These are phyloP conservation scores for Dendroctonus valens DNA, from an alignment of 1,140 invertebrate species.

Conservation along the genomic window DNA sequence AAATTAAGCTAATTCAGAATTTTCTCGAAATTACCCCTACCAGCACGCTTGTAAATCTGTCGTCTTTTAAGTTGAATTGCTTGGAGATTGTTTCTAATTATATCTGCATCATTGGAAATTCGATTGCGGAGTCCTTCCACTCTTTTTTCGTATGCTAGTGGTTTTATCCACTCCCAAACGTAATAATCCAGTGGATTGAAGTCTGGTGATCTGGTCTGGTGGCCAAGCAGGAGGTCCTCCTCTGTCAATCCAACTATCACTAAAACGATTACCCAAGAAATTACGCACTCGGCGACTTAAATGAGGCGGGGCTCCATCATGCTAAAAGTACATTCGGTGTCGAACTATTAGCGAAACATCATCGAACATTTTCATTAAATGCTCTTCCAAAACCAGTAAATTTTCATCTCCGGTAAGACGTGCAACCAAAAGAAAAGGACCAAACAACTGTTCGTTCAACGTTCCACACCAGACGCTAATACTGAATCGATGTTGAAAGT, in stretches of 20 bases:
- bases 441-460: slow-evolving; percentile 5
- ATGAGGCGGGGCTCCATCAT: slow-evolving; percentile 31
- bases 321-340: slow-evolving; percentile 21
- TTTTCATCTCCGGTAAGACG: slow-evolving; percentile 7
- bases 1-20: too few relatives aligned
- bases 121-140: too few relatives aligned
- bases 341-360: slow-evolving; percentile 22
- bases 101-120: too few relatives aligned
- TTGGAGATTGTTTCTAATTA: too few relatives aligned
- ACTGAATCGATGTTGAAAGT: too few relatives aligned
- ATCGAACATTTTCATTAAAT: slow-evolving; percentile 11
- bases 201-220: slow-evolving; percentile 8
- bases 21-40: too few relatives aligned
- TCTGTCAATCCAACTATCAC: slow-evolving; percentile 18
- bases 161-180: slow-evolving; percentile 7
- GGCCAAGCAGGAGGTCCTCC: slow-evolving; percentile 14
- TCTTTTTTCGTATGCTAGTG: too few relatives aligned
- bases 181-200: slow-evolving; percentile 2
- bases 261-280: background rate
- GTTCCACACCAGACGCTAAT: slow-evolving; percentile 14
- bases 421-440: slow-evolving; percentile 5
- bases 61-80: too few relatives aligned
- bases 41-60: too few relatives aligned
- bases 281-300: background rate
- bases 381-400: slow-evolving; percentile 15